Conservation (phyloP, 1,140 invertebrate species). For the Phymastichus coffea region DNA sequence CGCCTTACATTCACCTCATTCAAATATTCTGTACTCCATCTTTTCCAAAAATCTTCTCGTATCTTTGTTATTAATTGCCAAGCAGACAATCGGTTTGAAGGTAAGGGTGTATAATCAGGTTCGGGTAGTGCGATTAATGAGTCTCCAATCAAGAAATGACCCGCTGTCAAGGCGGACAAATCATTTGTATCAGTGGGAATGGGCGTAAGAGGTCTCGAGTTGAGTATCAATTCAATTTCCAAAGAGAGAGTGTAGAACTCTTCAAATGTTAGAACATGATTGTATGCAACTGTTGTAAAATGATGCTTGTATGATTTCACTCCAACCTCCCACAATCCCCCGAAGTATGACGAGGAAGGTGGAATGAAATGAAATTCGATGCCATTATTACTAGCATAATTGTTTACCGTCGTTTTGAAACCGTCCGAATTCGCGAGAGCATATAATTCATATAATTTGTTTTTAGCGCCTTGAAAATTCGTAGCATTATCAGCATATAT, state of each 20-base stretch:
- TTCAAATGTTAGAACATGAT: background rate
- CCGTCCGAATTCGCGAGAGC: background rate
- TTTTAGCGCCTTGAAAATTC: background rate
- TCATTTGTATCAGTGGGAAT: background rate
- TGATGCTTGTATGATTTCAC: slow-evolving; percentile 6
- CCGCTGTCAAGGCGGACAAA: background rate
- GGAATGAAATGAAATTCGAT: slow-evolving; percentile 1
- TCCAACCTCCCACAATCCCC: background rate
- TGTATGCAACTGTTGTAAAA: background rate
- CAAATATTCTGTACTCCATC: slow-evolving; percentile 14
- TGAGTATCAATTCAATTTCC: background rate
- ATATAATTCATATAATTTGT: background rate
- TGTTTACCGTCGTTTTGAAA: background rate
- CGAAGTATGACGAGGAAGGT: background rate
- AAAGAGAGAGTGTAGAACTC: background rate
- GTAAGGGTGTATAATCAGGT: background rate
- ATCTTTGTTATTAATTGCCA: background rate
- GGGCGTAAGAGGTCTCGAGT: background rate
- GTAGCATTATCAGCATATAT: background rate
- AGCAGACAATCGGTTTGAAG: background rate
- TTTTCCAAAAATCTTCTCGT: background rate
- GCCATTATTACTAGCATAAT: background rate
- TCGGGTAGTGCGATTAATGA: background rate
- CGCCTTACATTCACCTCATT: background rate
- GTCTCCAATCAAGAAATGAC: slow-evolving; percentile 1